Conservation (phyloP, 2,113 vertebrate genomes). For the Pungitius pungitius region DNA sequence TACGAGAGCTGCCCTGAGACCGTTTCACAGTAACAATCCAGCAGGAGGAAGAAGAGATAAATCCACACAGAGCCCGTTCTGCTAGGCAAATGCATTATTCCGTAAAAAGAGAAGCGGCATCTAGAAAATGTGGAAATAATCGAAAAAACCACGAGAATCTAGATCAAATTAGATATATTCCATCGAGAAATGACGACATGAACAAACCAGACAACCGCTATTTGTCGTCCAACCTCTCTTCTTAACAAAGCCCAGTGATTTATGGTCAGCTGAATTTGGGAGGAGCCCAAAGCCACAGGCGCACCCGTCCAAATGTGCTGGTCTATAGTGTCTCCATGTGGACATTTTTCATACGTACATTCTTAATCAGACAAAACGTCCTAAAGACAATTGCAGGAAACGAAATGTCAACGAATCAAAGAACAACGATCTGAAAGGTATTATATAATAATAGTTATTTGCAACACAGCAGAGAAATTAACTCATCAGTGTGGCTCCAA, state of each 20-base stretch:
- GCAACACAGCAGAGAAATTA: too few relatives aligned
- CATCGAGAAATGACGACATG: background rate
- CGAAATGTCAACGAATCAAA: too few relatives aligned
- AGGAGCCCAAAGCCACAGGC: constrained; percentile 41
- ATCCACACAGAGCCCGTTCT: constrained; percentile 3
- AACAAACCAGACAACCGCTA: background rate
- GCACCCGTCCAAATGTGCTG: constrained; percentile 10
- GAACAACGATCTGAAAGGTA: too few relatives aligned
- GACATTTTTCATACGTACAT: background rate
- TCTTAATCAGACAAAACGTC: background rate
- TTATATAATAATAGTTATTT: too few relatives aligned
- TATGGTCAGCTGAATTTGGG: constrained; percentile 40
- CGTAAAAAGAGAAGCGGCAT: constrained; percentile 65
- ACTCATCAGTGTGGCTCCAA: too few relatives aligned
- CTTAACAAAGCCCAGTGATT: constrained; percentile 11
- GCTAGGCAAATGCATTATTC: constrained; percentile 65
- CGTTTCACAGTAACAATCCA: constrained; percentile 44
- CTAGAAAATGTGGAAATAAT: constrained; percentile 13
- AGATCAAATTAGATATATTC: background rate
- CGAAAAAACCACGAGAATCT: background rate
- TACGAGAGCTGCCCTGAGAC: constrained; percentile 64
- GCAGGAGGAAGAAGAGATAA: background rate
- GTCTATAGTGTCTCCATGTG: constrained; percentile 55
- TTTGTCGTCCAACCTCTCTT: constrained; percentile 11
- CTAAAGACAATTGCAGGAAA: too few relatives aligned